Percentiles rank a stretch among this genome's conserved stretches.
phyloP scores from a whole-genome alignment of 2,888 invertebrate genomes.

The Acanthosepion lycidas region DNA sequence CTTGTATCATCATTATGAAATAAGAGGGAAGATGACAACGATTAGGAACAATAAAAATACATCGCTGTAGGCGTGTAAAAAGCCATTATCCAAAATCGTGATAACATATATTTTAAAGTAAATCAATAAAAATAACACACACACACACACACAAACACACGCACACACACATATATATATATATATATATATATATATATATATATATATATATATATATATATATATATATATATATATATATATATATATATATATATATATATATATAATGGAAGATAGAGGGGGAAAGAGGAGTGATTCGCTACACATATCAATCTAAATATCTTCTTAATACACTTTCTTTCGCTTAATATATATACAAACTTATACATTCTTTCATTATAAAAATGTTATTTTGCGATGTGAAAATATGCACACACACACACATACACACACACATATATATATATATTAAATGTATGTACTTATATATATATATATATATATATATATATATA shows the following conservation, averaged over 20 bases:
- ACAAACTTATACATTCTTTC: not conserved
- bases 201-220: not conserved
- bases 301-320: no score
- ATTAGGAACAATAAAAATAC: no score
- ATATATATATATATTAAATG: not conserved
- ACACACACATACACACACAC: not conserved
- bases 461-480: not conserved
- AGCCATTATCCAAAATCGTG: no score
- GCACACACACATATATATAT: not conserved
- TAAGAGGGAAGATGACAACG: no score
- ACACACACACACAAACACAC: no score
- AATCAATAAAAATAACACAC: no score
- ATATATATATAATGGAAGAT: not conserved
- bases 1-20: no score
- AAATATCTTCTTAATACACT: no score
- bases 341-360: no score
- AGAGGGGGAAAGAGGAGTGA: not conserved
- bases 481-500: not conserved
- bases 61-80: no score
- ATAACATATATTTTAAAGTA: no score
- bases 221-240: not conserved
- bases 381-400: not conserved
- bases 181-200: not conserved
- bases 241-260: not conserved
- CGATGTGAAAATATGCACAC: not conserved